Evolutionary conservation across 2,888 invertebrate genomes (phyloP), one percentile per base, ranked within the genome.

Genomic region (Aphelenchoides bicaudatus): DNA sequence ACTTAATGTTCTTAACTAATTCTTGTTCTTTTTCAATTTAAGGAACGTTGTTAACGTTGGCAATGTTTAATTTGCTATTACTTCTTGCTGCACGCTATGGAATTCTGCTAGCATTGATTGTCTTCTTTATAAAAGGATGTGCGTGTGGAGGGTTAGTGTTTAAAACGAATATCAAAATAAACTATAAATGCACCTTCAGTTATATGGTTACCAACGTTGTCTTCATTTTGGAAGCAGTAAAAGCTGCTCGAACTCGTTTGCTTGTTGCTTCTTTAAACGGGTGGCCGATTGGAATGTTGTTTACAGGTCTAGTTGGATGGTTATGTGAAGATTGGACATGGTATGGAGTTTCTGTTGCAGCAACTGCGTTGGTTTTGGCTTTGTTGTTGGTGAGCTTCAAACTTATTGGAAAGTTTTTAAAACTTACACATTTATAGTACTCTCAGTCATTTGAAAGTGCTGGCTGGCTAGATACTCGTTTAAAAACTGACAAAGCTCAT

Each of bases 191-290:
- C n/a, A n/a, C n/a, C n/a, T n/a, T n/a, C n/a, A n/a, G n/a, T 8
- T 73, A 71, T 52, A 75, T 73, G 70, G 74, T 75, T 23, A 69
- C 72, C 2, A 76, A 77, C 49, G 65, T 76, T 39, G 72, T 75
- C 2, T 58, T 76, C 10, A 43, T 76, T 5, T 65, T 76, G 1
- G 76, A 76, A 60, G 62, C 68, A 2, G 54, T 77, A 34, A 66
- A 71, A 30, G 23, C 62, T 1, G 63, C 70, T 5, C 43, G 47
- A 5, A 66, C 72, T 8, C 66, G 76, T 5, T 64, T 76, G 4
- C 56, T 76, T 10, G 73, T 66, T 21, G 76, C 72, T 13, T 70
- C 71, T 6, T 49, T 73, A 8, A 76, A 76, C 50, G 76, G 74
- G 3, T 76, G 74, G 74, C 73, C 75, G 23, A 23, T 74, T 6